Conservation (phyloP, 2,113 vertebrate genomes). For the Actinemys pallida region DNA sequence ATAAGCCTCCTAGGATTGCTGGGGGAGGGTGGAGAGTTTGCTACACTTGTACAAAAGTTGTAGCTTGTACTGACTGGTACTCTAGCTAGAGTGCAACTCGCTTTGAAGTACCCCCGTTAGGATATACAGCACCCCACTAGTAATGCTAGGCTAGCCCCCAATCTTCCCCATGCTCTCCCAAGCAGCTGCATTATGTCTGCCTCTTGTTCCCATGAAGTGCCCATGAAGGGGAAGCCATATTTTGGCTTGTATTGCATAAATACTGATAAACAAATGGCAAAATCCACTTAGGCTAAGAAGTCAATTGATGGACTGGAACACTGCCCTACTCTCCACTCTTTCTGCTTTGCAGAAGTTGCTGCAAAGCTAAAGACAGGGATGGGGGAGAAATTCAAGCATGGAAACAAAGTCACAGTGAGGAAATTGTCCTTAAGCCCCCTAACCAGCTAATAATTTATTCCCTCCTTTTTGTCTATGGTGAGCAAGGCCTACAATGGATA, state of each 20-base stretch:
- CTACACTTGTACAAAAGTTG: fast-evolving
- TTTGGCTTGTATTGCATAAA: background rate
- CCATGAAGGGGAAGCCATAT: background rate
- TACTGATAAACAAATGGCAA: background rate
- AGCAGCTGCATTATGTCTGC: background rate
- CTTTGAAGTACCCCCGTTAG: background rate
- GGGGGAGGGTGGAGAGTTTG: background rate
- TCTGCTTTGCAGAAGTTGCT: background rate
- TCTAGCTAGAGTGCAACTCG: background rate
- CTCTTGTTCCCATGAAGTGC: no score
- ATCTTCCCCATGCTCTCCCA: background rate
- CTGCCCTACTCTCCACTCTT: background rate
- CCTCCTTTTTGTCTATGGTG: background rate
- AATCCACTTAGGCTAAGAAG: background rate
- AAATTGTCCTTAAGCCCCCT: background rate
- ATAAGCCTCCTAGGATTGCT: background rate
- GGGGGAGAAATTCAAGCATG: background rate
- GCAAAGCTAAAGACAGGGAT: background rate
- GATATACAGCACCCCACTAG: background rate
- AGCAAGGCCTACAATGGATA: background rate
- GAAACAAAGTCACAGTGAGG: background rate
- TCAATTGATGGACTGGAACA: background rate
- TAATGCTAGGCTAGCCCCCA: background rate
- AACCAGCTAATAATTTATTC: background rate
- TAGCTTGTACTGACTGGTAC: background rate